Percentiles rank a stretch among this genome's conserved stretches.
These are phyloP conservation scores for Lasioglossum baleicum DNA, from an alignment of 1,140 invertebrate species.

Conservation along the genomic window DNA sequence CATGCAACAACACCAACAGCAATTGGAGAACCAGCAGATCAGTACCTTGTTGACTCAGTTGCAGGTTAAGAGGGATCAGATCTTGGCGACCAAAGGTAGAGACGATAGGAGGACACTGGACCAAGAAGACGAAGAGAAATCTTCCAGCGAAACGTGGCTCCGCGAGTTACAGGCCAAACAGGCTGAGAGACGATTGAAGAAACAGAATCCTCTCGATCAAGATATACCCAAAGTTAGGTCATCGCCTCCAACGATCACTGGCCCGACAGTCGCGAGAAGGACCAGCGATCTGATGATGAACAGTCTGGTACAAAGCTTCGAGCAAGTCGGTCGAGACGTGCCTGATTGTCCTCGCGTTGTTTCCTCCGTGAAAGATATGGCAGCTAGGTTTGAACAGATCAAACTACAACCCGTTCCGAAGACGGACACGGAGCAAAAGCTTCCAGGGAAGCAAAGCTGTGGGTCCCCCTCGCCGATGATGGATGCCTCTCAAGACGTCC, in stretches of 20 bases:
- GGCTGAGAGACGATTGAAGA: conserved; percentile 83
- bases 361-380: conserved; percentile 87
- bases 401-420: conserved; percentile 67
- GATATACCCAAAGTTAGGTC: conserved; percentile 68
- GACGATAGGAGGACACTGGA: conserved; percentile 65
- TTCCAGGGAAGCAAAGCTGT: conserved; percentile 46
- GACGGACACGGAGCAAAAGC: conserved; percentile 58
- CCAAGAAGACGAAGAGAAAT: conserved; percentile 74
- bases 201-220: conserved; percentile 70
- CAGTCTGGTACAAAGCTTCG: conserved; percentile 56
- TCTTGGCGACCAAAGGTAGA: conserved; percentile 79
- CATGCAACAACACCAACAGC: conserved; percentile 46
- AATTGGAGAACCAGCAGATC: conserved; percentile 74
- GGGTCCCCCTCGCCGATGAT: conserved; percentile 39
- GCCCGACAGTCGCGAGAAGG: conserved; percentile 68
- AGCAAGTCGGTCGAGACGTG: conserved; percentile 71
- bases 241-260: conserved; percentile 39
- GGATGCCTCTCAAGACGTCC: conserved; percentile 50
- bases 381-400: conserved; percentile 89
- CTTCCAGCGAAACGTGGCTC: conserved; percentile 85
- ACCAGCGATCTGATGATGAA: conserved; percentile 76
- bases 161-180: conserved; percentile 90
- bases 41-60: conserved; percentile 86
- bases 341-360: conserved; percentile 71
- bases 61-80: conserved; percentile 88